Evolutionary conservation across 1,140 invertebrate species (phyloP).

Genomic region (Solen grandis): DNA sequence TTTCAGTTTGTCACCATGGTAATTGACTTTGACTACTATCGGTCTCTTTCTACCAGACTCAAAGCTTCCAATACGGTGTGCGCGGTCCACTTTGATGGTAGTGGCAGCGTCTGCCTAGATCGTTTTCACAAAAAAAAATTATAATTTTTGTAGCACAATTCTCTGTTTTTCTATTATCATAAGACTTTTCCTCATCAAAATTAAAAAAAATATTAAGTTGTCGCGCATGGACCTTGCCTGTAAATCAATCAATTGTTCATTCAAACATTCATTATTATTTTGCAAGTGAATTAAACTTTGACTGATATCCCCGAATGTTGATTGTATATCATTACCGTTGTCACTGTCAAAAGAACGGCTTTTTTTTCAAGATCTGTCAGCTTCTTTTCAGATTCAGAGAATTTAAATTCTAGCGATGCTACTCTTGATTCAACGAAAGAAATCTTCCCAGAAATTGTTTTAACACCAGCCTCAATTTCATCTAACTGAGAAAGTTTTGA

Average conservation of each 20-base stretch:
- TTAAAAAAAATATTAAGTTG: conserved; percentile 26
- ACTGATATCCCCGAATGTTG: no score
- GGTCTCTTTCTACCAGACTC: conserved; percentile 16
- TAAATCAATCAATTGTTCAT: no score
- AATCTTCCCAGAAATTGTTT: conserved; percentile 6
- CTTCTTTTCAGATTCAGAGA: neutral
- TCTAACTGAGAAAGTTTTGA: no score
- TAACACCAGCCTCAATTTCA: conserved; percentile 18
- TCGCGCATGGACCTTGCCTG: conserved; percentile 3
- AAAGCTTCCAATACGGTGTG: no score
- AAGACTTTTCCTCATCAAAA: neutral
- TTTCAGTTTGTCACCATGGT: conserved; percentile 5
- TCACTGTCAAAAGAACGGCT: conserved; percentile 22
- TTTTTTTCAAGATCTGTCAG: neutral
- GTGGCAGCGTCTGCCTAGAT: neutral
- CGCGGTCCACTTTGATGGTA: neutral
- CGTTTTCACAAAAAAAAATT: conserved; percentile 1
- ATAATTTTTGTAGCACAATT: conserved; percentile 5
- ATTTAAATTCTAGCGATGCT: conserved; percentile 2
- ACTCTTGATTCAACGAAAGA: conserved; percentile 9
- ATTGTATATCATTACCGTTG: neutral
- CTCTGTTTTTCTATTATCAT: conserved; percentile 10
- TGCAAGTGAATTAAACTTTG: neutral
- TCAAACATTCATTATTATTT: neutral
- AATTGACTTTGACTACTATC: conserved; percentile 9